phyloP scores from a whole-genome alignment of 1,140 invertebrate genomes.

The Drosophila mauritiana region DNA sequence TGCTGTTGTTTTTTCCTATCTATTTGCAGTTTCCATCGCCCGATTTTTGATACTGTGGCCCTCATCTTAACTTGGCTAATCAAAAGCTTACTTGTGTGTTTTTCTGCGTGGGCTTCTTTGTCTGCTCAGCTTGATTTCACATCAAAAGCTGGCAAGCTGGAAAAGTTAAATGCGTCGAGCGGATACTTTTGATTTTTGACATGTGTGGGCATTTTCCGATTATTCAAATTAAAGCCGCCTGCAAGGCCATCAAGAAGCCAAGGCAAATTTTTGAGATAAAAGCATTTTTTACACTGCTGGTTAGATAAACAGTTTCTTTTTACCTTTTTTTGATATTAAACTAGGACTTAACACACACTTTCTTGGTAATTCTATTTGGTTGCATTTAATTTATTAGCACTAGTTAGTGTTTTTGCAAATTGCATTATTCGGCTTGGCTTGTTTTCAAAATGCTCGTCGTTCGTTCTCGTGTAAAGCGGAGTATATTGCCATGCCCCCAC shows the following conservation, averaged over 20 bases:
- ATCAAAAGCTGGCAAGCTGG: constrained; percentile 40
- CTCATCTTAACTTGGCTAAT: constrained; percentile 38
- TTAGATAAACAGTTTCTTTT: neutral
- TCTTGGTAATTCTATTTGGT: too few relatives aligned
- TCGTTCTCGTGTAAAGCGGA: neutral
- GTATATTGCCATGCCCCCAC: neutral
- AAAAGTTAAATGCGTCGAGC: constrained; percentile 20
- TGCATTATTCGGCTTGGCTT: neutral
- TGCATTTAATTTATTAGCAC: too few relatives aligned
- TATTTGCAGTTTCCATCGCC: constrained; percentile 4
- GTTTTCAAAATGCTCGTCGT: neutral
- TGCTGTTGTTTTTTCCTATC: constrained; percentile 8
- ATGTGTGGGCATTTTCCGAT: constrained; percentile 19
- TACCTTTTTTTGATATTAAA: too few relatives aligned
- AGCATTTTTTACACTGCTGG: neutral
- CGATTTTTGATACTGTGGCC: constrained; percentile 5
- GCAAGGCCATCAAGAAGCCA: neutral
- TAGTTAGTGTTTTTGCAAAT: too few relatives aligned
- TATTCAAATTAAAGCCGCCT: constrained; percentile 26
- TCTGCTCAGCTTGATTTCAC: constrained; percentile 13
- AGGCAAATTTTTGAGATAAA: neutral
- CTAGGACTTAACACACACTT: too few relatives aligned
- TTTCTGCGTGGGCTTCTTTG: constrained; percentile 17
- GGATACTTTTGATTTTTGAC: constrained; percentile 19
- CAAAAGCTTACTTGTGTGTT: constrained; percentile 28